Percentiles rank a stretch among this genome's conserved stretches.
These are phyloP conservation scores for Hetaerina americana DNA, from an alignment of 1,140 invertebrate species.

Conservation along the genomic window DNA sequence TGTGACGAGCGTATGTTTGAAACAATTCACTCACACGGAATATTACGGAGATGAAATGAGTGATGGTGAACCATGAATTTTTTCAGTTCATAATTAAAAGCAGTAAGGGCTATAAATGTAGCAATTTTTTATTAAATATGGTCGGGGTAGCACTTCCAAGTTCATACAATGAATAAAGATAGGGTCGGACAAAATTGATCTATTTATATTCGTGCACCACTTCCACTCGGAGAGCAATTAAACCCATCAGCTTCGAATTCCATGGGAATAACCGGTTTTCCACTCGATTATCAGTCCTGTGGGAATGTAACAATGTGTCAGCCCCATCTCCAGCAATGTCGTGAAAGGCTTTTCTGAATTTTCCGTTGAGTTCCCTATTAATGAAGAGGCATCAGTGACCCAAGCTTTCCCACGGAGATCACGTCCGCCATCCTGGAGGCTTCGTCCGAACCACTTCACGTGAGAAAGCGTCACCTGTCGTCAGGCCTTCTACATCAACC, in stretches of 20 bases:
- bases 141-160: neutral
- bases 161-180: too few species aligned
- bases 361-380: neutral
- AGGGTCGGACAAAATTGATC: neutral
- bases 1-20: too few species aligned
- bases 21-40: too few species aligned
- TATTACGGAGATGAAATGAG: too few species aligned
- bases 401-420: neutral
- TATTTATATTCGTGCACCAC: neutral
- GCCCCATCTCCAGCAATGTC: neutral
- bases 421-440: too few species aligned
- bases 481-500: too few species aligned
- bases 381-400: neutral
- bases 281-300: neutral
- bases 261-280: neutral
- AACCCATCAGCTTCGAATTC: neutral
- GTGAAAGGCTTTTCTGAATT: neutral
- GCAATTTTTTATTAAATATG: neutral
- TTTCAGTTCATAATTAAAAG: too few species aligned
- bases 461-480: too few species aligned
- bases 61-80: too few species aligned
- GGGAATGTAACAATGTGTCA: neutral
- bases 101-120: too few species aligned
- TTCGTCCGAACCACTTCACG: neutral
- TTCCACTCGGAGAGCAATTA: neutral